Evolutionary conservation across 2,113 vertebrate genomes (phyloP), one percentile per base, ranked within the genome.

Genomic region (Tupaia tana): DNA sequence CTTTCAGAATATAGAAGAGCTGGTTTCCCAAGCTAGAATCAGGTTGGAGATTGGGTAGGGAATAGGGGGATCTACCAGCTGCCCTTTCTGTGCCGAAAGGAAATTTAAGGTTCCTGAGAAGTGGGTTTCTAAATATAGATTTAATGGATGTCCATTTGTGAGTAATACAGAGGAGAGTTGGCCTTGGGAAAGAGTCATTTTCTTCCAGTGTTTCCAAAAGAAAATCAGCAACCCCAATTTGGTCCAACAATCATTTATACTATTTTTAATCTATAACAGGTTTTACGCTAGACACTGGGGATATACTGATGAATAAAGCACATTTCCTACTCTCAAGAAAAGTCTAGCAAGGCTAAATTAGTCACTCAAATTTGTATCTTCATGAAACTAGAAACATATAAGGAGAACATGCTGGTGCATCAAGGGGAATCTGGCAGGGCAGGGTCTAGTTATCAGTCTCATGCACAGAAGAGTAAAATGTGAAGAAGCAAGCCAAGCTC

Each of bases 191-290:
- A 95, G 16, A 78, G 16, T 78, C 6, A 75, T 92, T 95, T 95
- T 93, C 64, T 91, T 89, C 43, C 73, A 89, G 1, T 71, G 25
- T 90, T 96, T 93, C 91, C 66, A 80, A 66, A 89, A 96, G 69
- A 88, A 92, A 89, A 75, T 61, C 69, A 82, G 54, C 81, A 66
- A 75, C 54, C 16, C 10, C 43, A 69, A 0, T 93, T 91, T 92
- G 11, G 19, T 52, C 85, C 85, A 92, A 27, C 67, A 95, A 14
- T 56, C 18, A 73, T 92, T 82, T 87, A 25, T 73, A 43, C 54
- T 81, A 6, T 79, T 86, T 85, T 86, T 22, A 89, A 71, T 95
- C 52, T 70, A 11, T 56, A 85, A 43, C 69, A 92, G 69, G 31
- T 54, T 89, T 95, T 2, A 20, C 87, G 59, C 11, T 64, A 59